Evolutionary conservation across 2,113 vertebrate genomes (phyloP).

Genomic region (Edolisoma coerulescens): DNA sequence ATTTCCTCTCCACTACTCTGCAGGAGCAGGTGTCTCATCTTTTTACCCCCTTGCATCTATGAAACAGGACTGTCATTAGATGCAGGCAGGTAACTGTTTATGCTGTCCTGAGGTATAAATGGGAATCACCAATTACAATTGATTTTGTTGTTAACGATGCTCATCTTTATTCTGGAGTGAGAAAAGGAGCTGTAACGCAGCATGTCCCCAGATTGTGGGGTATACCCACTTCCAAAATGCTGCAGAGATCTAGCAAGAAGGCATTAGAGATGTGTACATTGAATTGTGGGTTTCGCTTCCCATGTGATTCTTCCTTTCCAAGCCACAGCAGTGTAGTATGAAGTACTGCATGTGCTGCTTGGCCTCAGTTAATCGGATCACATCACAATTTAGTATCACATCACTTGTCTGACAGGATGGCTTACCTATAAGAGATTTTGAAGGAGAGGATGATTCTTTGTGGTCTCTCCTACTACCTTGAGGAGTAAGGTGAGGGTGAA

Average conservation of each 20-base stretch:
- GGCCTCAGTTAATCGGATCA: background rate
- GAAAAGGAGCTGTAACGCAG: background rate
- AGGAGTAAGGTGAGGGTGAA: background rate
- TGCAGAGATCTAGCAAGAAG: background rate
- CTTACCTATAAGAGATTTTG: background rate
- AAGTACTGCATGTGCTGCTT: background rate
- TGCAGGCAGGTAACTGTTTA: background rate
- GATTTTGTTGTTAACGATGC: background rate
- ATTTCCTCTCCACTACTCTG: background rate
- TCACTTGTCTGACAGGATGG: background rate
- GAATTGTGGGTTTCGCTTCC: background rate
- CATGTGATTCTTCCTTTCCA: background rate
- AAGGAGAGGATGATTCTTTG: background rate
- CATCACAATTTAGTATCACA: background rate
- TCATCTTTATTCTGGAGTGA: background rate
- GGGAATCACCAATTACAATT: background rate
- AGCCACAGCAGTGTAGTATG: background rate
- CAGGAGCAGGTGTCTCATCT: background rate
- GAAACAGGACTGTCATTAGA: background rate
- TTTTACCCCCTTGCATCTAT: background rate
- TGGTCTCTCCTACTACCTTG: background rate
- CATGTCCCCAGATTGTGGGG: background rate
- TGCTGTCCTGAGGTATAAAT: background rate
- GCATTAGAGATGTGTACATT: background rate
- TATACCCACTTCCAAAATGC: background rate